Evolutionary conservation across 1,140 invertebrate species (phyloP).

Genomic region (Marisa cornuarietis): DNA sequence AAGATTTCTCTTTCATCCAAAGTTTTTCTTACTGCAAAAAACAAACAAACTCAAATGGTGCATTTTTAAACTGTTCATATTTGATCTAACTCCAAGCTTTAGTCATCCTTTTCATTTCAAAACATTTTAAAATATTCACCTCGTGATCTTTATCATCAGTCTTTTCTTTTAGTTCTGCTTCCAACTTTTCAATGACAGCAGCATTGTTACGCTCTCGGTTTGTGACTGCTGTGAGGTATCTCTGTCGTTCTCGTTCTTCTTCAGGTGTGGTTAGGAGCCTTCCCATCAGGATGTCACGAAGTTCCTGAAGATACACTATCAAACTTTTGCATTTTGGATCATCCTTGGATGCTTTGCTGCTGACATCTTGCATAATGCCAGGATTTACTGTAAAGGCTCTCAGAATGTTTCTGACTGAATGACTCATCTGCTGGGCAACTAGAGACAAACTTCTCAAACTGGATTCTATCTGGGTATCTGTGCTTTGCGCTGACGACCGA

Average conservation of each 20-base stretch:
- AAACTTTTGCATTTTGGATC: constrained; percentile 30
- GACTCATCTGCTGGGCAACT: constrained; percentile 57
- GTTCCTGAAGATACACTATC: constrained; percentile 50
- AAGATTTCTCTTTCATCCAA: too few relatives aligned
- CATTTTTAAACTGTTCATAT: too few relatives aligned
- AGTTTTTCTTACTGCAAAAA: too few relatives aligned
- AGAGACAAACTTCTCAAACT: constrained; percentile 50
- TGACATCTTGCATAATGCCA: constrained; percentile 50
- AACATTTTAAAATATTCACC: constrained; percentile 34
- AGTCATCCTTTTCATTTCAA: not conserved
- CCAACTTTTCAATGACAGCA: constrained; percentile 59
- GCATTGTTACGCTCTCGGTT: constrained; percentile 58
- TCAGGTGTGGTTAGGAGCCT: constrained; percentile 62
- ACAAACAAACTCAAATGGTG: too few relatives aligned
- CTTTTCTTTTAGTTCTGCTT: constrained; percentile 57
- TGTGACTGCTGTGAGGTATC: constrained; percentile 59
- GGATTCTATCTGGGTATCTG: constrained; percentile 49
- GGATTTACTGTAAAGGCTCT: constrained; percentile 56
- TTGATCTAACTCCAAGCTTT: too few relatives aligned
- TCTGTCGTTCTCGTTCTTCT: constrained; percentile 60
- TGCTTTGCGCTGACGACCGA: constrained; percentile 19
- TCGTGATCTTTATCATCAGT: constrained; percentile 63
- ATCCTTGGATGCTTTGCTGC: constrained; percentile 24
- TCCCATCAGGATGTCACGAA: constrained; percentile 58
- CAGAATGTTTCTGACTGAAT: constrained; percentile 61